These are phyloP conservation scores for Aporophyla lueneburgensis DNA, from an alignment of 2,888 invertebrate species.

Conservation along the genomic window DNA sequence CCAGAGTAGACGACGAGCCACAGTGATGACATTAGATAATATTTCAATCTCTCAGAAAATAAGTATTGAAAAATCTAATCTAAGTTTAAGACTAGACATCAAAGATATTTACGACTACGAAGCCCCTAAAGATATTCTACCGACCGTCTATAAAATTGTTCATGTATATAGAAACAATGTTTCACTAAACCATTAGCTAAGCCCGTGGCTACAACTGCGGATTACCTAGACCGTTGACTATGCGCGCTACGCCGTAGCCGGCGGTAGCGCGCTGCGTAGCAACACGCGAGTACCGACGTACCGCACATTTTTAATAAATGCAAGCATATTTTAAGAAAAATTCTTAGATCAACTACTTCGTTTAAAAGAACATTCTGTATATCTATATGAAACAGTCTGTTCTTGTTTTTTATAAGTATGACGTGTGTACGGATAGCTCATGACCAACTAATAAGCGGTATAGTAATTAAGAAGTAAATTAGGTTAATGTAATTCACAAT, in stretches of 20 bases:
- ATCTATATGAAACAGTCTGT: background rate
- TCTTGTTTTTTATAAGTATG: background rate
- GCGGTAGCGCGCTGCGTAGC: background rate
- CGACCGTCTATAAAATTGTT: conserved; percentile 19
- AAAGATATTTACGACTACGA: conserved; percentile 37
- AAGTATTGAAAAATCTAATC: background rate
- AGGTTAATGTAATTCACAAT: no score
- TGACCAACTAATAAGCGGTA: background rate
- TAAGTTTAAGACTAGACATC: conserved; percentile 5
- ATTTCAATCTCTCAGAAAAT: background rate
- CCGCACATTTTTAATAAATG: background rate
- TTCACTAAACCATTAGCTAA: conserved; percentile 1
- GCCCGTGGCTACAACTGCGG: background rate
- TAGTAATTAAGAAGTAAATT: no score
- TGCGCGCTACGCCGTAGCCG: conserved; percentile 17
- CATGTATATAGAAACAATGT: conserved; percentile 24
- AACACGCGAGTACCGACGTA: background rate
- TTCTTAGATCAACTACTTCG: background rate
- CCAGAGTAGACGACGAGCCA: background rate
- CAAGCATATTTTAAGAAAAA: background rate
- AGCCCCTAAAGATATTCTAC: conserved; percentile 22
- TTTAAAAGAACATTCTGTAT: background rate
- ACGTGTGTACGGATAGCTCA: background rate
- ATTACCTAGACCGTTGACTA: background rate
- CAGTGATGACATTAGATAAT: background rate